phyloP scores from a whole-genome alignment of 2,113 vertebrate genomes.

The Eublepharis macularius region DNA sequence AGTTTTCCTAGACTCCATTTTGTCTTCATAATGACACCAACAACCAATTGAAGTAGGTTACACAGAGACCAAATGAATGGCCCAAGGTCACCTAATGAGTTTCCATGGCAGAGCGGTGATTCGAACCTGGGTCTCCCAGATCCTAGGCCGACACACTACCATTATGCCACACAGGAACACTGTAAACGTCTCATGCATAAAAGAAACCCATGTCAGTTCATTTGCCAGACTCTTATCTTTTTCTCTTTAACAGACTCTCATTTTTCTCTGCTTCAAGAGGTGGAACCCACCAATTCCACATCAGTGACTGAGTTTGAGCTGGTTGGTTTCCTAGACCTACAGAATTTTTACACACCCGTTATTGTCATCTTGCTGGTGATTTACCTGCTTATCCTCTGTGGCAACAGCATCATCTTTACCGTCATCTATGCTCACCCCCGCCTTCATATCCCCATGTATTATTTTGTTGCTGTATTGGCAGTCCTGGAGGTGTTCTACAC shows the following conservation, averaged over 20 bases:
- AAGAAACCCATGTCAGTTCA: not conserved
- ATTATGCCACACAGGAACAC: too few species aligned
- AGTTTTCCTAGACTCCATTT: too few species aligned
- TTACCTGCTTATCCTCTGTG: constrained; percentile 11
- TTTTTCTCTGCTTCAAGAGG: not conserved
- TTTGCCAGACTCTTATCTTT: not conserved
- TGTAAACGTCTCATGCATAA: not conserved
- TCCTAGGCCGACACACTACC: too few species aligned
- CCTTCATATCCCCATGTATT: constrained; percentile 16
- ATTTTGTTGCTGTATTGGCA: not conserved
- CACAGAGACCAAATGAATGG: not conserved
- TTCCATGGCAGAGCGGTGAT: too few species aligned
- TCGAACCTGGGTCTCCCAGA: too few species aligned
- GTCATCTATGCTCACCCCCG: not conserved
- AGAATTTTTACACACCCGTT: not conserved
- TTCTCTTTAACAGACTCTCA: not conserved
- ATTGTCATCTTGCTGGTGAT: not conserved
- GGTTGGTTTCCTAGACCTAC: not conserved
- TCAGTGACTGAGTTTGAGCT: constrained; percentile 4
- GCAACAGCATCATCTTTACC: not conserved
- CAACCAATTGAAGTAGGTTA: not conserved
- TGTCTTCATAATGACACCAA: too few species aligned
- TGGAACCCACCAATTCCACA: not conserved
- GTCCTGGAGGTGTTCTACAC: not conserved
- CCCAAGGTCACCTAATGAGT: not conserved